Conservation (phyloP, 2,888 invertebrate genomes). For the Stenichneumon culpator region DNA sequence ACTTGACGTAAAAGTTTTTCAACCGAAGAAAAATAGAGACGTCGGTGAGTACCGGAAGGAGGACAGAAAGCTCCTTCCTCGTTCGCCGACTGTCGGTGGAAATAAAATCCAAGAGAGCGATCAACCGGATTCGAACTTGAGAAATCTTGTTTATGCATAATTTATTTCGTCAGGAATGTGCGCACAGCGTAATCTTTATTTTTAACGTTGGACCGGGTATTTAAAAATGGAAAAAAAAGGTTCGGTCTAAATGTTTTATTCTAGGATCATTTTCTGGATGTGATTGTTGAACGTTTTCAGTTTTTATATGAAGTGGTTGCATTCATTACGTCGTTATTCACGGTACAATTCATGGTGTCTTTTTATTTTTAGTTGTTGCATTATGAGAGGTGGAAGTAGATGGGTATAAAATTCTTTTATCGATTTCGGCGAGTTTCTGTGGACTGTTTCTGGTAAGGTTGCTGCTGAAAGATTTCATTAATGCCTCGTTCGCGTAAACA, state of each 20-base stretch:
- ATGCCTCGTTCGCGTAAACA: too few relatives aligned
- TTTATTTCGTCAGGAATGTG: not conserved
- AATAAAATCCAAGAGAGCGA: conserved; percentile 22
- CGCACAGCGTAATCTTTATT: not conserved
- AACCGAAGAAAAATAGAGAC: conserved; percentile 53
- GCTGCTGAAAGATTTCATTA: too few relatives aligned
- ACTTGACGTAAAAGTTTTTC: conserved; percentile 45
- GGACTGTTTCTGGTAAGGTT: too few relatives aligned
- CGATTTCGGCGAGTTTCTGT: too few relatives aligned
- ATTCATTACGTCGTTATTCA: too few relatives aligned
- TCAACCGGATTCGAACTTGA: not conserved
- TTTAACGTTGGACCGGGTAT: not conserved
- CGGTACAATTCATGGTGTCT: not conserved
- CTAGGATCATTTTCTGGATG: too few relatives aligned
- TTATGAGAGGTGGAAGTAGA: not conserved
- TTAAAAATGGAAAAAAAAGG: not conserved
- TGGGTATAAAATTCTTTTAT: too few relatives aligned
- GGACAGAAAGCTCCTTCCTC: conserved; percentile 5
- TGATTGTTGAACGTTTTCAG: too few relatives aligned
- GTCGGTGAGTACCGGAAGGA: conserved; percentile 1
- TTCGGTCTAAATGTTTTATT: too few relatives aligned
- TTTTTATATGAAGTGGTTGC: too few relatives aligned
- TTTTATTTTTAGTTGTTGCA: not conserved
- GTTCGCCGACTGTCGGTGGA: conserved; percentile 31
- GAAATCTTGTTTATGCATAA: not conserved